Base-by-base conservation (phyloP, 2,797 vertebrate genomes). In the Australoheros facetus region DNA sequence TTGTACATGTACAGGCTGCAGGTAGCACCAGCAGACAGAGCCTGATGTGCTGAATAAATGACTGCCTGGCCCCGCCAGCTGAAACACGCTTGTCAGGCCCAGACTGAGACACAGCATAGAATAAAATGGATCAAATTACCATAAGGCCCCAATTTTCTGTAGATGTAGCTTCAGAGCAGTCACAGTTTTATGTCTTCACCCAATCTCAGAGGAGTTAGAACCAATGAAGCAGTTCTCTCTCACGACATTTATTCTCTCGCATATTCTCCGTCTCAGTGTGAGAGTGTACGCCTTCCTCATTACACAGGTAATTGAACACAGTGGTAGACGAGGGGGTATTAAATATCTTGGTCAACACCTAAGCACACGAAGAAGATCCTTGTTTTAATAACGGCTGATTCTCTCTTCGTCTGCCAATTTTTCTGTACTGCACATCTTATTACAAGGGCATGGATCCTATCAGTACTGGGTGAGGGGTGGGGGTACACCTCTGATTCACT, bases 121-220 rank as follows among this genome's bases (percentile, higher is more conserved):
- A 86, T 88, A 80, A 78, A 85, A 92, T 75, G 53, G 74, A 82
- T 80, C 77, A 84, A 87, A 90, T 92, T 90, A 87, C 82, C 87
- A 85, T 84, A 83, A 88, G 86, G 77, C 71, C 73, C 74, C 79
- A 85, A 72, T 91, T 90, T 87, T 89, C 77, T 71, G 71, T 79
- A 39, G 23, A 54, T 53, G 71, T 42, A 76, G 80, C 78, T 77
- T 64, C 70, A 73, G 72, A 86, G 71, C 81, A 73, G 83, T 72
- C 69, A 5, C 48, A 66, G 54, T 79, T 89, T 86, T 83, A 83
- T 78, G 51, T 81, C 57, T 74, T 84, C 60, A 73, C 34, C 55
- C 26, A 71, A 69, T 89, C 83, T 88, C 70, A 48, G 34, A 84
- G 72, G 81, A 89, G 83, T 59, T 60, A 8, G 48, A 73, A 54